Percentiles rank a stretch among this genome's conserved stretches.
Evolutionary conservation across 2,888 invertebrate genomes (phyloP).

Genomic region (Pyralis farinalis): DNA sequence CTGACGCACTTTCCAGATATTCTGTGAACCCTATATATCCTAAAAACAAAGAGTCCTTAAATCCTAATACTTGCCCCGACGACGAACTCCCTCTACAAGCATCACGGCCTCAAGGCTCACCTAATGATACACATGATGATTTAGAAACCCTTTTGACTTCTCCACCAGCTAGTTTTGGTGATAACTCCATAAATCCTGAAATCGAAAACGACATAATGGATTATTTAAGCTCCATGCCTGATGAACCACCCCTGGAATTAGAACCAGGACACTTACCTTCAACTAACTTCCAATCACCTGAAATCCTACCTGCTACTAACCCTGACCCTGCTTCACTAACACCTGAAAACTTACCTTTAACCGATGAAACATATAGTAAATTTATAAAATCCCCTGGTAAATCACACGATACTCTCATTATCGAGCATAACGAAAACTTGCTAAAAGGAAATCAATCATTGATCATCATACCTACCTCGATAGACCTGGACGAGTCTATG

Average conservation of each 20-base stretch:
- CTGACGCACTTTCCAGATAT: not conserved
- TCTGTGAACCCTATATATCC: not conserved
- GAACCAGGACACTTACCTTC: too few relatives aligned
- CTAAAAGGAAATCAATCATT: not conserved
- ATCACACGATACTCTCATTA: conserved; percentile 1
- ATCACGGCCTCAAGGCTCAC: too few relatives aligned
- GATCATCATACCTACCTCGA: conserved; percentile 4
- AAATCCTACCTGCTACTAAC: not conserved
- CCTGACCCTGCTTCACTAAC: not conserved
- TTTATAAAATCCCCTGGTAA: conserved; percentile 4
- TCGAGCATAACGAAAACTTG: conserved; percentile 4
- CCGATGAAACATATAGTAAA: conserved; percentile 1
- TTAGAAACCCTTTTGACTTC: not conserved
- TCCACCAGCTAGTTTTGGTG: conserved; percentile 3
- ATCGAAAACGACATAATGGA: not conserved
- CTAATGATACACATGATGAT: not conserved
- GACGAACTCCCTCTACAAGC: too few relatives aligned
- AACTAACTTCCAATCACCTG: too few relatives aligned
- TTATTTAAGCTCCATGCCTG: too few relatives aligned
- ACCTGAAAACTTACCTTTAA: not conserved
- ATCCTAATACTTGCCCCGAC: not conserved
- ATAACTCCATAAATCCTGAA: conserved; percentile 9
- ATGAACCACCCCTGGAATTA: too few relatives aligned
- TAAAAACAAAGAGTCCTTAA: not conserved
- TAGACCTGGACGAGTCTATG: conserved; percentile 5